Conservation (phyloP, 2,797 vertebrate genomes). For the Melopsittacus undulatus region DNA sequence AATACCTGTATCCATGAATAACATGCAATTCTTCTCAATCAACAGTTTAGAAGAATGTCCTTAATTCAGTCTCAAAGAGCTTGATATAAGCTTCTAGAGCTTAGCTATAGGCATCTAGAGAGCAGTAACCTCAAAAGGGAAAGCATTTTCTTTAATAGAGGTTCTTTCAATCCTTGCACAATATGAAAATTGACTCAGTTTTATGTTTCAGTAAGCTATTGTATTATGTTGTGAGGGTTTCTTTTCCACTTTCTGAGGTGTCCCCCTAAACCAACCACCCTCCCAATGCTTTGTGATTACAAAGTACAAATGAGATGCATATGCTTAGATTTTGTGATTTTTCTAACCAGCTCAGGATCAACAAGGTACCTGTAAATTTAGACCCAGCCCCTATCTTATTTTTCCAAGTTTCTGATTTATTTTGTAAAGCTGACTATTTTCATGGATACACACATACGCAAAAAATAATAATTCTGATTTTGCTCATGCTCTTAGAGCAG, state of each 20-base stretch:
- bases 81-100: not conserved
- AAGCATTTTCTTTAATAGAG: not conserved
- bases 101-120: not conserved
- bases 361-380: not conserved
- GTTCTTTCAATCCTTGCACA: not conserved
- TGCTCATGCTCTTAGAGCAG: not conserved
- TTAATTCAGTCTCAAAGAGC: not conserved
- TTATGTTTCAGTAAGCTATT: not conserved
- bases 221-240: accelerated
- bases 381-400: not conserved
- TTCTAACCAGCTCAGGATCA: not conserved
- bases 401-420: not conserved
- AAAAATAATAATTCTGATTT: not conserved
- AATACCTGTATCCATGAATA: not conserved
- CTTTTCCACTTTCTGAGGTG: not conserved
- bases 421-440: not conserved
- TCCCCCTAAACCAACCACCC: not conserved
- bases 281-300: not conserved
- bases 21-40: not conserved
- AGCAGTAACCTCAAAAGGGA: not conserved
- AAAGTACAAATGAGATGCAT: not conserved
- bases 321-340: not conserved
- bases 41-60: not conserved
- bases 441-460: not conserved
- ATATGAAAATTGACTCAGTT: not conserved